A percentile compares a stretch with the other conserved stretches of the same genome.
These are phyloP conservation scores for Stenchaetothrips biformis DNA, from an alignment of 2,888 invertebrate genomes.

Conservation along the genomic window DNA sequence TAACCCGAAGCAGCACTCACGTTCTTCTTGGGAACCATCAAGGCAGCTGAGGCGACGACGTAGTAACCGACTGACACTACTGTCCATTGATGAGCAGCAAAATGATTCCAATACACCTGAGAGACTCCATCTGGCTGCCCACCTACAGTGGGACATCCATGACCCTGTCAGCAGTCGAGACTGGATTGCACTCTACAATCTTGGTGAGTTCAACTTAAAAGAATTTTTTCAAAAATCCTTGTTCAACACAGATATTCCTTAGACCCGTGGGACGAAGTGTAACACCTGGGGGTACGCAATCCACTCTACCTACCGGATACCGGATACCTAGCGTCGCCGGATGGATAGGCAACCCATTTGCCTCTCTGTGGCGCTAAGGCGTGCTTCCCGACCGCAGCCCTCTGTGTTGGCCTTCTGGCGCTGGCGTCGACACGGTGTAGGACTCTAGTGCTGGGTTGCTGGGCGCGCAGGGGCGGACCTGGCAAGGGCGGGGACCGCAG, in stretches of 20 bases:
- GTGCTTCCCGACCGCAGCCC: too few relatives aligned
- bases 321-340: too few relatives aligned
- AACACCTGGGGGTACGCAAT: too few relatives aligned
- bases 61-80: not conserved
- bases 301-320: too few relatives aligned
- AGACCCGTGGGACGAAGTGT: too few relatives aligned
- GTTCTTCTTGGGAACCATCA: not conserved
- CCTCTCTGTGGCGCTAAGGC: too few relatives aligned
- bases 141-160: conserved; percentile 34
- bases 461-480: not conserved
- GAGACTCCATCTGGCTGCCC: conserved; percentile 21
- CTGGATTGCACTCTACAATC: conserved; percentile 34
- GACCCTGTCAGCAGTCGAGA: conserved; percentile 33
- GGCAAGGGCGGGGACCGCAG: not conserved
- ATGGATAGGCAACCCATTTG: too few relatives aligned
- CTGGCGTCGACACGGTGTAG: not conserved
- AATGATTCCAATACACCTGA: not conserved
- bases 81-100: not conserved
- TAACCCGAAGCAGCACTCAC: not conserved
- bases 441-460: not conserved
- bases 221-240: too few relatives aligned
- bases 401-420: too few relatives aligned
- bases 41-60: not conserved
- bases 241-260: too few relatives aligned
- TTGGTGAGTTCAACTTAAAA: conserved; percentile 30